Conservation (phyloP, 1,140 invertebrate species). For the Polypedilum vanderplanki region DNA sequence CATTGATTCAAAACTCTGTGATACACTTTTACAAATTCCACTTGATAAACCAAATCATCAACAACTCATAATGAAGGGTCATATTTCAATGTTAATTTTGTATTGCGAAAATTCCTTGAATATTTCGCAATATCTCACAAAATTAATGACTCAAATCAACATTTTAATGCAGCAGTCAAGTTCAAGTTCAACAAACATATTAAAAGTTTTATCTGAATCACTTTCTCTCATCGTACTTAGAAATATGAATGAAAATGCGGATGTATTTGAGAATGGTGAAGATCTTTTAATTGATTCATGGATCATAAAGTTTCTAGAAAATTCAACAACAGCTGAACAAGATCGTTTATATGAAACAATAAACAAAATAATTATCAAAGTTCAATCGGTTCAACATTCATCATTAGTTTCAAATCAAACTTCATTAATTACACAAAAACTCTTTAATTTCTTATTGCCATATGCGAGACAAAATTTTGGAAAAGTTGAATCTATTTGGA, state of each 20-base stretch:
- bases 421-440: neutral
- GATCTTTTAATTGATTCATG: conserved; percentile 38
- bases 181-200: conserved; percentile 32
- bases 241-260: conserved; percentile 32
- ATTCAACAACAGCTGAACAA: conserved; percentile 37
- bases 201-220: conserved; percentile 34
- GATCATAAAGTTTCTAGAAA: conserved; percentile 38
- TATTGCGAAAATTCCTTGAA: conserved; percentile 35
- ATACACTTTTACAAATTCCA: conserved; percentile 37
- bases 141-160: conserved; percentile 37
- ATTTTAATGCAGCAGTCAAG: conserved; percentile 36
- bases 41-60: conserved; percentile 38
- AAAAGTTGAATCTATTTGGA: conserved; percentile 35
- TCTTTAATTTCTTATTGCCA: conserved; percentile 37
- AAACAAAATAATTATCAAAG: conserved; percentile 36
- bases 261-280: conserved; percentile 39
- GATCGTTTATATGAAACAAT: conserved; percentile 39
- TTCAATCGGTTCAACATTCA: neutral
- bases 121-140: conserved; percentile 37
- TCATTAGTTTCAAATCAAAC: neutral
- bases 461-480: conserved; percentile 37
- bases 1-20: conserved; percentile 36
- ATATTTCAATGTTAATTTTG: conserved; percentile 39
- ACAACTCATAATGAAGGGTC: conserved; percentile 38
- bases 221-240: conserved; percentile 35